phyloP scores from a whole-genome alignment of 2,888 invertebrate species.

The Lamellibrachia columna region DNA sequence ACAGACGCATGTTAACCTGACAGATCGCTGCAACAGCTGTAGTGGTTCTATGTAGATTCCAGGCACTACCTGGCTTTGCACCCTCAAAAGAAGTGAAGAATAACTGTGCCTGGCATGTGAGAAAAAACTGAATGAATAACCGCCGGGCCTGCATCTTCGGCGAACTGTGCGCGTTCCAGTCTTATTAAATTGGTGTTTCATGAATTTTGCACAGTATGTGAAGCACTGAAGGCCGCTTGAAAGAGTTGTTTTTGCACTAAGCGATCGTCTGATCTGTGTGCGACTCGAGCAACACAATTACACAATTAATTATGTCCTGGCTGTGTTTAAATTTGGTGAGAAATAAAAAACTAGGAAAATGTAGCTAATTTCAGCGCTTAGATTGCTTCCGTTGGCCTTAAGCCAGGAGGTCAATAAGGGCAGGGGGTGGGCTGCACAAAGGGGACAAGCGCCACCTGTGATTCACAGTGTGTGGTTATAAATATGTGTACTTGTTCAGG shows the following conservation, averaged over 20 bases:
- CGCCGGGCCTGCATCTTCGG: background rate
- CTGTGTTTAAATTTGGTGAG: background rate
- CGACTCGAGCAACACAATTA: background rate
- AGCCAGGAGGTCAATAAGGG: background rate
- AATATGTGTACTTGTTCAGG: background rate
- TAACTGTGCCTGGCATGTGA: background rate
- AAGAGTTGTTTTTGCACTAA: background rate
- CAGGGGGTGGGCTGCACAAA: background rate
- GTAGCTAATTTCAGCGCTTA: background rate
- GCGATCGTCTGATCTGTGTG: background rate
- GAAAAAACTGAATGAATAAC: background rate
- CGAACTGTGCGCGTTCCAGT: background rate
- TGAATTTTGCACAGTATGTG: background rate
- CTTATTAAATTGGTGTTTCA: background rate
- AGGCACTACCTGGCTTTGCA: background rate
- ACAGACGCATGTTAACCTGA: background rate
- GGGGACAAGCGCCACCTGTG: background rate
- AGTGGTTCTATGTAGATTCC: background rate
- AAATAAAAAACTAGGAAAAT: background rate
- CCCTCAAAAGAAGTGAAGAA: background rate
- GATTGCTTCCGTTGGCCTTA: background rate
- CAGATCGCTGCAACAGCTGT: background rate
- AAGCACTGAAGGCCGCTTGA: background rate
- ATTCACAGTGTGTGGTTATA: background rate
- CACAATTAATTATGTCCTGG: background rate